phyloP scores from a whole-genome alignment of 2,888 invertebrate genomes.

The Aphelenchoides bicaudatus region DNA sequence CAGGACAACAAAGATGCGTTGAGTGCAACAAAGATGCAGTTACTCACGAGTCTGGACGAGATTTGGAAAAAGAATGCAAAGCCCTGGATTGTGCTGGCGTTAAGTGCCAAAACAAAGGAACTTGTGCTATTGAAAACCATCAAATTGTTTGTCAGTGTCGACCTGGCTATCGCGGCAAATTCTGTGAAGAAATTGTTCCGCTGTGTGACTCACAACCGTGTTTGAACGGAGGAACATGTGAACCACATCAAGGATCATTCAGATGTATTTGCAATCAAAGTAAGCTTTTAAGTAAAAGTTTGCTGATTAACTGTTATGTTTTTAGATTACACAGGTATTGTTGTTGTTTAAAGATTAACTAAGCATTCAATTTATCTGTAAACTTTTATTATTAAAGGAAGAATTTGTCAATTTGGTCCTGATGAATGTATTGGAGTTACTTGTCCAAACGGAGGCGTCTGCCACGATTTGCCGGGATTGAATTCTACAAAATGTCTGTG shows the following conservation, averaged over 20 bases:
- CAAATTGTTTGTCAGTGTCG: conserved; percentile 73
- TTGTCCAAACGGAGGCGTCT: conserved; percentile 93
- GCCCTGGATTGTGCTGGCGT: conserved; percentile 70
- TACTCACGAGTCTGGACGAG: conserved; percentile 76
- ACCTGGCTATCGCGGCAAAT: conserved; percentile 76
- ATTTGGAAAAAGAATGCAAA: conserved; percentile 79
- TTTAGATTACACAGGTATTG: not conserved
- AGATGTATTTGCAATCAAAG: conserved; percentile 57
- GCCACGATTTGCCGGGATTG: conserved; percentile 84
- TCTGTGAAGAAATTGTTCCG: conserved; percentile 65
- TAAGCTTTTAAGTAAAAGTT: conserved; percentile 26
- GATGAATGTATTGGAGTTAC: conserved; percentile 84
- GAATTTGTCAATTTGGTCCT: conserved; percentile 84
- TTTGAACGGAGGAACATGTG: conserved; percentile 92
- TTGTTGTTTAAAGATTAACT: not conserved
- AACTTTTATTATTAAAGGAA: conserved; percentile 70
- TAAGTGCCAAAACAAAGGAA: conserved; percentile 54
- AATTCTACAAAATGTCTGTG: conserved; percentile 88
- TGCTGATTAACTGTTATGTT: not conserved
- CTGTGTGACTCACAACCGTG: conserved; percentile 82
- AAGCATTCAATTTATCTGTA: not conserved
- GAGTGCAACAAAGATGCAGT: conserved; percentile 87
- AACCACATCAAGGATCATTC: conserved; percentile 78
- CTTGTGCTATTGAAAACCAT: conserved; percentile 49
- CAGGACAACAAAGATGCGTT: conserved; percentile 71